A percentile compares a stretch with the other conserved stretches of the same genome.
phyloP scores from a whole-genome alignment of 2,888 invertebrate genomes.

The Incurvaria masculella region DNA sequence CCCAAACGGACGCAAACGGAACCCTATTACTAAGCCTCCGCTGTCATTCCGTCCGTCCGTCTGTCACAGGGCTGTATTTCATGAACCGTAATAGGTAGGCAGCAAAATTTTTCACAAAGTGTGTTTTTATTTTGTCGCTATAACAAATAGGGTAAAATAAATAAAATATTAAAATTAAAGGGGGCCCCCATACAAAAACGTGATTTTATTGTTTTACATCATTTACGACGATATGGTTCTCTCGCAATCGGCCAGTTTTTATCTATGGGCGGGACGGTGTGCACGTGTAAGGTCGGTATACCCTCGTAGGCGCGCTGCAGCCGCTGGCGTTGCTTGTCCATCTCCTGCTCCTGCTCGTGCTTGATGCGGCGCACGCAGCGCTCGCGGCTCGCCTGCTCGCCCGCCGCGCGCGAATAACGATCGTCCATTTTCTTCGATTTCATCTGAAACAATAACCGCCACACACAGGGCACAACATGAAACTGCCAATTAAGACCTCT shows the following conservation, averaged over 20 bases:
- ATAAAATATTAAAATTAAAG: too few species aligned
- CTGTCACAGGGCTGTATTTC: too few species aligned
- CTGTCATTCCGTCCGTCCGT: too few species aligned
- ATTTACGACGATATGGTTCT: not conserved
- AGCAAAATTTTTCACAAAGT: too few species aligned
- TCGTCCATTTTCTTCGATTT: too few species aligned
- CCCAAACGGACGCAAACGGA: not conserved
- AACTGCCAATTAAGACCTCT: too few species aligned
- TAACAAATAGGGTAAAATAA: not conserved
- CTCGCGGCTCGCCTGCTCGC: constrained; percentile 30
- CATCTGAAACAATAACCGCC: too few species aligned
- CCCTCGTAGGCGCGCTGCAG: constrained; percentile 55
- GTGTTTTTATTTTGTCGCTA: not conserved
- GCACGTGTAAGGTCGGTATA: constrained; percentile 16
- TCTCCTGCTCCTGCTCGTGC: constrained; percentile 43
- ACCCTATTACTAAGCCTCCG: too few species aligned
- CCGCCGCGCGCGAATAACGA: constrained; percentile 23
- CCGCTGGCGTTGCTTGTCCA: constrained; percentile 49
- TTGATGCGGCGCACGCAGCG: constrained; percentile 40
- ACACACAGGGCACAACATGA: too few species aligned
- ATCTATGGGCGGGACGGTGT: not conserved
- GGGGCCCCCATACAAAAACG: too few species aligned
- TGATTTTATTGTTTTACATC: not conserved
- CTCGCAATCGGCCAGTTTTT: not conserved
- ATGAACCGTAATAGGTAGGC: too few species aligned